These are phyloP conservation scores for Drosophila affinis DNA, from an alignment of 2,888 invertebrate species.

Conservation along the genomic window DNA sequence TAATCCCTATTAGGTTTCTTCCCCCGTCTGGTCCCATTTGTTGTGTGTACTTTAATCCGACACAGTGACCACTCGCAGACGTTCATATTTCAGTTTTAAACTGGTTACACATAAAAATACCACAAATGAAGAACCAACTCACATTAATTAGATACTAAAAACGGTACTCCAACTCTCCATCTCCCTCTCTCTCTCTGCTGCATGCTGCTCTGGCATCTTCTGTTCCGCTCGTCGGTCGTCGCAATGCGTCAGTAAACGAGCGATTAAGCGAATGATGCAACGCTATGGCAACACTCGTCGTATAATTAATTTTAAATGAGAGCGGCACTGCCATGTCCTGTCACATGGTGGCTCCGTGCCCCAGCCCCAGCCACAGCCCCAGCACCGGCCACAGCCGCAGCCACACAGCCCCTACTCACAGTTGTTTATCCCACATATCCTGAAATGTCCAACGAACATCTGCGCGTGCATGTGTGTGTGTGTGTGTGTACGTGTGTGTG, in stretches of 20 bases:
- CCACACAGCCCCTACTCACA: not conserved
- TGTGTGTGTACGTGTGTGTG: not conserved
- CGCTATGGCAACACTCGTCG: constrained; percentile 64
- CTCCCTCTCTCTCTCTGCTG: not conserved
- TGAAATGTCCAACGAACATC: constrained; percentile 34
- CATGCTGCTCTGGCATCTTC: constrained; percentile 7
- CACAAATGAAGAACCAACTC: constrained; percentile 24
- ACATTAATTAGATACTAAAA: constrained; percentile 59
- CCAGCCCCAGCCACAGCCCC: not conserved
- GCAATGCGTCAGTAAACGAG: constrained; percentile 56
- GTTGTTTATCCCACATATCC: constrained; percentile 48
- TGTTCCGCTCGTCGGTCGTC: constrained; percentile 9
- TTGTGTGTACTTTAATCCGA: not conserved
- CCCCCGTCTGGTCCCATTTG: not conserved
- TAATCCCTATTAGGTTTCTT: not conserved
- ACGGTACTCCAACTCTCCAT: constrained; percentile 4
- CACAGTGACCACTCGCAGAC: not conserved
- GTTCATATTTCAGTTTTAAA: constrained; percentile 10
- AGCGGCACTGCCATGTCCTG: constrained; percentile 38
- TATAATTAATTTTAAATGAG: constrained; percentile 75
- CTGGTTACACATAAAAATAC: constrained; percentile 38
- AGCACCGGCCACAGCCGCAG: too few relatives aligned
- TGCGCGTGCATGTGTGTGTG: constrained; percentile 5
- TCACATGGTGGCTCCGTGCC: constrained; percentile 24
- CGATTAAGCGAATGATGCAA: constrained; percentile 64